Evolutionary conservation across 2,797 vertebrate genomes (phyloP).

Genomic region (Crypturellus tataupa): DNA sequence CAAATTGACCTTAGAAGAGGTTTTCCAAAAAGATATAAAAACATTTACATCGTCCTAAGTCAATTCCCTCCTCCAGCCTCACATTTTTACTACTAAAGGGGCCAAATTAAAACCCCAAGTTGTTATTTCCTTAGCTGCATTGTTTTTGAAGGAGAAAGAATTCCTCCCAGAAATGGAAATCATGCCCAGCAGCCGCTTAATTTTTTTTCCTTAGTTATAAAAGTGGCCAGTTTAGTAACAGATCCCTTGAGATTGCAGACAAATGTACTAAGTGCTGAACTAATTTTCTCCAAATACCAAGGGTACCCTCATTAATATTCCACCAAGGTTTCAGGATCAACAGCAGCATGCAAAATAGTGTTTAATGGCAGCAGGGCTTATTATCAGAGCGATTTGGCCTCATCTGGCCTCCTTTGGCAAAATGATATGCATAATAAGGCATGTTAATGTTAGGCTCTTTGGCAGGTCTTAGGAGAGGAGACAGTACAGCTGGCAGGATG

Average conservation of each 20-base stretch:
- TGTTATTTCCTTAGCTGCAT: neutral
- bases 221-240: neutral
- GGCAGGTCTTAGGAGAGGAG: conserved; percentile 71
- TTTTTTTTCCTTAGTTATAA: neutral
- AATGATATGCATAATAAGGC: conserved; percentile 72
- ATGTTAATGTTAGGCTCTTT: conserved; percentile 57
- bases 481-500: conserved; percentile 71
- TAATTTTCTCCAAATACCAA: neutral
- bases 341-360: conserved; percentile 60
- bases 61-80: neutral
- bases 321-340: conserved; percentile 44
- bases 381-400: conserved; percentile 67
- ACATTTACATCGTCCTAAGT: neutral
- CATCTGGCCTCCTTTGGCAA: conserved; percentile 67
- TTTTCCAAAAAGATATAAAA: neutral
- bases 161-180: neutral
- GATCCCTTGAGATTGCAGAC: neutral
- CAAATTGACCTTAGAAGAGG: conserved; percentile 30
- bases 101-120: neutral
- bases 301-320: conserved; percentile 42
- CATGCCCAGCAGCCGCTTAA: neutral
- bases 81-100: neutral
- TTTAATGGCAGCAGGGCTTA: conserved; percentile 66
- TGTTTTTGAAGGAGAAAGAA: neutral
- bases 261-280: neutral